phyloP scores from a whole-genome alignment of 2,888 invertebrate species.

The Zygaena filipendulae region DNA sequence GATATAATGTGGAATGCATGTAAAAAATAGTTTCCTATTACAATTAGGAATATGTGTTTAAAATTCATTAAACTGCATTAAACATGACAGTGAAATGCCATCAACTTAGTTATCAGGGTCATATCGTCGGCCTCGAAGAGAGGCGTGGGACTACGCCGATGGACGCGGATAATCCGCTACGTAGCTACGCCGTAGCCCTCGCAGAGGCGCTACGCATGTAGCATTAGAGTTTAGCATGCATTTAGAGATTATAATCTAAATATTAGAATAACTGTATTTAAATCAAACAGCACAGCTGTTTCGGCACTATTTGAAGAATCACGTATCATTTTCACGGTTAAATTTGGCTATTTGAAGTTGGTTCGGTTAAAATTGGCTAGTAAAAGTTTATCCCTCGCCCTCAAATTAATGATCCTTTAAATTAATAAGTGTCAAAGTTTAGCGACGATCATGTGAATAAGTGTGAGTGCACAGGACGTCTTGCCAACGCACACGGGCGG shows the following conservation, averaged over 20 bases:
- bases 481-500: constrained; percentile 19
- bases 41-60: constrained; percentile 1
- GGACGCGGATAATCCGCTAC: constrained; percentile 57
- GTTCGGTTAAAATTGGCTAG: constrained; percentile 15
- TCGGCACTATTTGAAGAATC: no score
- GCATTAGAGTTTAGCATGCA: constrained; percentile 29
- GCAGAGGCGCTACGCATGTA: constrained; percentile 39
- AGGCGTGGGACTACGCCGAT: constrained; percentile 55
- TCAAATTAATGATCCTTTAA: constrained; percentile 56
- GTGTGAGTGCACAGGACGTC: constrained; percentile 27
- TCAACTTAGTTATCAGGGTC: no score
- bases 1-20: no score
- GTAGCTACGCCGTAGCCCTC: constrained; percentile 49
- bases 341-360: constrained; percentile 3
- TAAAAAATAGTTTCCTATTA: constrained; percentile 2
- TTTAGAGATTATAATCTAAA: constrained; percentile 16
- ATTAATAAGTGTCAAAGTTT: constrained; percentile 63
- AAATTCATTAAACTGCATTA: no score
- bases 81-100: constrained; percentile 55
- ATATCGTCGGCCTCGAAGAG: no score
- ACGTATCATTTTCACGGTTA: no score
- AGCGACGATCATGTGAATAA: constrained; percentile 24
- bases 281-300: no score
- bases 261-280: no score
- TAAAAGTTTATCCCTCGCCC: constrained; percentile 28